Percentiles rank a stretch among this genome's conserved stretches.
phyloP scores from a whole-genome alignment of 1,140 invertebrate genomes.

The Achatina immaculata region DNA sequence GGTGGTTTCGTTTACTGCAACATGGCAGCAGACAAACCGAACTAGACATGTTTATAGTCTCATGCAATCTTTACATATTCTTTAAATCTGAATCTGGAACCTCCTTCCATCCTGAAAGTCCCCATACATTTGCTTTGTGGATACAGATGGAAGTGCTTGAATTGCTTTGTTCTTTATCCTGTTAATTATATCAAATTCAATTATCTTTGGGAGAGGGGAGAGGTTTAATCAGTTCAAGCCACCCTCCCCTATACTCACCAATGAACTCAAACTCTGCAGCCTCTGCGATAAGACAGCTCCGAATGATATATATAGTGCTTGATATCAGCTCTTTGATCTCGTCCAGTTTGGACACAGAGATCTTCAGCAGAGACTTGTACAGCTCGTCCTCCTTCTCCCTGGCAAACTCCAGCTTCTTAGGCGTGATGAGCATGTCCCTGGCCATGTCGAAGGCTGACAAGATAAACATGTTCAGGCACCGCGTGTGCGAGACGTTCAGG shows the following conservation, averaged over 20 bases:
- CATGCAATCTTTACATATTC: too few species aligned
- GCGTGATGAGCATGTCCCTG: conserved; percentile 87
- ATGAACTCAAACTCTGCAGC: conserved; percentile 71
- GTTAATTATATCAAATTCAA: too few species aligned
- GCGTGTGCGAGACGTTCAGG: conserved; percentile 77
- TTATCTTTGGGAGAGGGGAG: too few species aligned
- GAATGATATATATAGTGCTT: conserved; percentile 81
- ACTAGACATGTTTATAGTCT: too few species aligned
- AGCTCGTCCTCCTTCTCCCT: conserved; percentile 85
- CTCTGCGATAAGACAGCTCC: conserved; percentile 76
- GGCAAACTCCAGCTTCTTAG: conserved; percentile 86
- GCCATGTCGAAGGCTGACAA: conserved; percentile 91
- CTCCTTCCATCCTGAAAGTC: too few species aligned
- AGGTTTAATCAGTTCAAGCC: too few species aligned
- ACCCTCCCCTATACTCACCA: conserved; percentile 27
- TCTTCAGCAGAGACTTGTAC: conserved; percentile 79
- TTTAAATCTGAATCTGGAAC: too few species aligned
- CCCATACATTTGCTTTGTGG: too few species aligned
- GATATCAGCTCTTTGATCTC: conserved; percentile 84
- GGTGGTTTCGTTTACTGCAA: too few species aligned
- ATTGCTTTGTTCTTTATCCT: too few species aligned
- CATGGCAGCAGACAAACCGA: too few species aligned
- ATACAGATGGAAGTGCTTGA: too few species aligned
- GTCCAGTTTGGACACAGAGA: conserved; percentile 86
- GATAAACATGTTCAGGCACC: conserved; percentile 86